Base-by-base conservation (phyloP, 1,140 invertebrate species). In the Drosophila rhopaloa region DNA sequence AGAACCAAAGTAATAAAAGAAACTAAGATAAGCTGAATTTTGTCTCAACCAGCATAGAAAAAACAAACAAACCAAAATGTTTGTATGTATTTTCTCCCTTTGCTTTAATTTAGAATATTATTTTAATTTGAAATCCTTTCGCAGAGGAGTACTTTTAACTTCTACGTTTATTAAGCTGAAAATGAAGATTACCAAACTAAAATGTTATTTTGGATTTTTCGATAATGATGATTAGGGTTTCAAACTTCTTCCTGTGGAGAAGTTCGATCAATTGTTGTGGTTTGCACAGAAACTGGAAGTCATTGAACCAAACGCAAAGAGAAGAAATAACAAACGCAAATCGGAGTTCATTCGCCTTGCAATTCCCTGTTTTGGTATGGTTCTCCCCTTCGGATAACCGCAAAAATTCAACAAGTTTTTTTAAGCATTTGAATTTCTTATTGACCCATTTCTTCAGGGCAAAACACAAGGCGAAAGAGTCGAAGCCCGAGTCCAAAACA, bases 341-440 rank as follows among this genome's bases (percentile, higher is more conserved):
- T 40, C 29, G 56, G 56, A 73, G 70, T 73, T 73, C 70, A 73
- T 73, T 73, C 70, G 68, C 70, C 70, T 53, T 53, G 70, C 75
- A 77, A 50, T 77, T 77, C 68, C 70, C 70, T 59, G 56, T 70
- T 60, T 59, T 56, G 46, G 38, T 67, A 38, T 70, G 46, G 24
- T 61, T 68, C 56, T 61, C 50, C 51, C 63, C 43, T n/a, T 10
- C 44, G 65, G 43, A 41, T 41, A 71, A 57, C 65, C 43, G 44
- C 65, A 58, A 50, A 71, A 71, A 71, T 41, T 71, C 67, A 71
- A 71, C 67, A 71, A 71, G 67, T 71, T 71, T 40, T 37, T 76
- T 70, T 56, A 61, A 61, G 56, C 79, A 81, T 81, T 81, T 81
- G 78, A 81, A 81, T 76, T 81, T 81, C 78, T 81, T 81, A 81